A percentile compares a stretch with the other conserved stretches of the same genome.
Evolutionary conservation across 2,797 vertebrate genomes (phyloP).

Genomic region (Borostomias antarcticus): DNA sequence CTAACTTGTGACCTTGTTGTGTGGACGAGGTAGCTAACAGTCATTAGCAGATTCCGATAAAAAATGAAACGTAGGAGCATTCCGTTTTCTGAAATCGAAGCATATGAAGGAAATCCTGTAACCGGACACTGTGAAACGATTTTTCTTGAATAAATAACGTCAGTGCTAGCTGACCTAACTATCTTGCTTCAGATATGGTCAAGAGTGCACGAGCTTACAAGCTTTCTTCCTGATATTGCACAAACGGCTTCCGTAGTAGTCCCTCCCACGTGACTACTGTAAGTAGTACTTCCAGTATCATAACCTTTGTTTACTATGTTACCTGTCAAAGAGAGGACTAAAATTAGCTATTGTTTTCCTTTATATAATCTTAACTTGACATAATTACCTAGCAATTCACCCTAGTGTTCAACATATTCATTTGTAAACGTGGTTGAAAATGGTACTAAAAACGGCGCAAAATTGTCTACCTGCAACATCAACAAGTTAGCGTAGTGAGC

Average conservation of each 20-base stretch:
- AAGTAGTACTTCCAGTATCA: constrained; percentile 72
- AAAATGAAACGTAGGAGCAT: background rate
- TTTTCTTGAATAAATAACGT: background rate
- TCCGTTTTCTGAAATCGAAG: background rate
- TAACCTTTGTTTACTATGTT: constrained; percentile 77
- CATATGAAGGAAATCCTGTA: background rate
- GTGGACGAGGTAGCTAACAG: background rate
- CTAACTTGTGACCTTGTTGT: constrained; percentile 68
- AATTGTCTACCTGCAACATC: constrained; percentile 22
- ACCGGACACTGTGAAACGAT: background rate
- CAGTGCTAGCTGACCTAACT: background rate
- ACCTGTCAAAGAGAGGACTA: background rate
- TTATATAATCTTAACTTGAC: background rate
- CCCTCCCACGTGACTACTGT: constrained; percentile 22
- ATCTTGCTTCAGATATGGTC: constrained; percentile 23
- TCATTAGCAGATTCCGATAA: background rate
- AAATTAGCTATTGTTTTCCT: background rate
- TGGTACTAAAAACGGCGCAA: constrained; percentile 37
- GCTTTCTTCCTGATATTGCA: background rate
- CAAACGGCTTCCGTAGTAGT: constrained; percentile 63
- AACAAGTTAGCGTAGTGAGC: constrained; percentile 60
- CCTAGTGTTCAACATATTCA: background rate
- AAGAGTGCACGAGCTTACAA: too few relatives aligned
- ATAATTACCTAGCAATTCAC: background rate
- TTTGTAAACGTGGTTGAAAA: constrained; percentile 28